phyloP scores from a whole-genome alignment of 2,888 invertebrate species.

The Philereme vetulata region DNA sequence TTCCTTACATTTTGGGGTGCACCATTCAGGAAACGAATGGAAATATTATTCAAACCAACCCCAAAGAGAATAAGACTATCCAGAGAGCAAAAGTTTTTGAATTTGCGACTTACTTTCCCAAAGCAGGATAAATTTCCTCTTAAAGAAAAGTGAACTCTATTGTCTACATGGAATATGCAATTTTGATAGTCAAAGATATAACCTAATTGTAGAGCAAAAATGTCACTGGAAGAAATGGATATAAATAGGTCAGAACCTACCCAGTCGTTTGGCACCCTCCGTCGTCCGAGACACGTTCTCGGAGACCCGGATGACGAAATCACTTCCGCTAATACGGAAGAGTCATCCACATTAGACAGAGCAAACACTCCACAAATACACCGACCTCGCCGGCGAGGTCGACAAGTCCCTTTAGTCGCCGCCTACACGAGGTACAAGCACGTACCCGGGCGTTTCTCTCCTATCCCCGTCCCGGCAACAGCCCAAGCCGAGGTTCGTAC shows the following conservation, averaged over 20 bases:
- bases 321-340: too few relatives aligned
- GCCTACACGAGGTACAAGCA: too few relatives aligned
- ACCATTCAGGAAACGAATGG: not conserved
- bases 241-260: not conserved
- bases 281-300: too few relatives aligned
- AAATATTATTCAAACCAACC: slow-evolving; percentile 7
- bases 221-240: not conserved
- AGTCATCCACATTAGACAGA: too few relatives aligned
- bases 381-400: too few relatives aligned
- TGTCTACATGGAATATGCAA: not conserved
- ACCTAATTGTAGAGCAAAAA: not conserved
- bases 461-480: too few relatives aligned
- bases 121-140: not conserved
- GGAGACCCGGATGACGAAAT: too few relatives aligned
- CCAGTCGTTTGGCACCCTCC: too few relatives aligned
- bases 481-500: too few relatives aligned
- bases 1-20: not conserved
- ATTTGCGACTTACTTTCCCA: not conserved
- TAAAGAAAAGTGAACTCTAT: not conserved
- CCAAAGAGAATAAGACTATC: not conserved
- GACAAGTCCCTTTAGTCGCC: too few relatives aligned
- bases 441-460: too few relatives aligned
- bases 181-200: not conserved
- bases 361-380: too few relatives aligned
- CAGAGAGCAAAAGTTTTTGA: slow-evolving; percentile 1